These are phyloP conservation scores for Rhodophaea formosa DNA, from an alignment of 2,888 invertebrate species.

Conservation along the genomic window DNA sequence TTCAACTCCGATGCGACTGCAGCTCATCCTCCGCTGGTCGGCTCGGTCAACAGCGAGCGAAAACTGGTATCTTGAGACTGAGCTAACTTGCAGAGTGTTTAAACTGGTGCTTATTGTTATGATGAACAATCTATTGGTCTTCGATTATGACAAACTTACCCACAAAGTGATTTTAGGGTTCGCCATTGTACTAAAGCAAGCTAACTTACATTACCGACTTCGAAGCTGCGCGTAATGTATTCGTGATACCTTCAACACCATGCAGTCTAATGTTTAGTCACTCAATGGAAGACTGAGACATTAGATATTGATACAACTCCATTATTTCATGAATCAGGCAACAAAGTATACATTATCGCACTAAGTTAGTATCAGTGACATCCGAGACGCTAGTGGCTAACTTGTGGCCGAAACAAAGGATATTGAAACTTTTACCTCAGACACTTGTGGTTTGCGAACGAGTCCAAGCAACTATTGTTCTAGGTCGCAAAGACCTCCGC, in stretches of 20 bases:
- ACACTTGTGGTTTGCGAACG: constrained; percentile 59
- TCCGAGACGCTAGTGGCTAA: constrained; percentile 40
- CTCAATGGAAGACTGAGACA: no score
- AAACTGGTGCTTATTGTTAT: constrained; percentile 56
- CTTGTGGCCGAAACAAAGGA: constrained; percentile 57
- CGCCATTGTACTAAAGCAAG: background rate
- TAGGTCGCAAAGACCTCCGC: constrained; percentile 41
- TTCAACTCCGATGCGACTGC: constrained; percentile 36
- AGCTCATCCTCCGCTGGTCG: constrained; percentile 53
- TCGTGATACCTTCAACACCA: no score
- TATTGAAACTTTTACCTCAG: constrained; percentile 58
- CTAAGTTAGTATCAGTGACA: constrained; percentile 23
- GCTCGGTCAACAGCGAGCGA: constrained; percentile 39
- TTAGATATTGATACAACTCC: background rate
- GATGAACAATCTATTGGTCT: constrained; percentile 33
- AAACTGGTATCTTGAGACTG: constrained; percentile 54
- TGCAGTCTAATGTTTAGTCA: no score
- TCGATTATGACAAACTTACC: background rate
- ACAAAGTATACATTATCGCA: constrained; percentile 1
- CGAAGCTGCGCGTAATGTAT: no score
- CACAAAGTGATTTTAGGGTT: background rate
- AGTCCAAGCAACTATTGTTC: constrained; percentile 56
- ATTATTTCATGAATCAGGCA: background rate
- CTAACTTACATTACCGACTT: no score
- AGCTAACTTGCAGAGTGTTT: constrained; percentile 52